Percentiles rank a stretch among this genome's conserved stretches.
Conservation (phyloP, 2,113 vertebrate genomes). For the Colistium nudipinnis region DNA sequence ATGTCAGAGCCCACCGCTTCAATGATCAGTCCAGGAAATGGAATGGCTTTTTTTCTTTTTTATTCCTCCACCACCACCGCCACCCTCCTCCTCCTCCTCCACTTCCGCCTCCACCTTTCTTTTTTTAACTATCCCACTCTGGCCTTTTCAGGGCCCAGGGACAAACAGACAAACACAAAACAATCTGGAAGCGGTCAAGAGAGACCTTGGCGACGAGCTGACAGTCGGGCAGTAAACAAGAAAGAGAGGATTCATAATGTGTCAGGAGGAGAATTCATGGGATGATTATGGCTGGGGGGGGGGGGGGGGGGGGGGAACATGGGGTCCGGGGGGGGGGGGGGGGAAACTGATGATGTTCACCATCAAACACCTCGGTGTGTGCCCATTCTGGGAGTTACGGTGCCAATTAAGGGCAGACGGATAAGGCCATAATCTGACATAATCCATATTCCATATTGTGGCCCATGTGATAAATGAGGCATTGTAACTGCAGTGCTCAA, state of each 20-base stretch:
- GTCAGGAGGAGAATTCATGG: conserved; percentile 43
- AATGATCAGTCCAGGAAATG: conserved; percentile 83
- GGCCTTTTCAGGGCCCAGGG: conserved; percentile 64
- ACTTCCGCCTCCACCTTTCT: too few species aligned
- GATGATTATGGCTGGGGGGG: background rate
- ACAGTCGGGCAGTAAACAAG: conserved; percentile 66
- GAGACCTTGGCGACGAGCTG: conserved; percentile 72
- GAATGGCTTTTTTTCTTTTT: conserved; percentile 62
- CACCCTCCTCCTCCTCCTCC: background rate
- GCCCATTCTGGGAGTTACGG: conserved; percentile 20
- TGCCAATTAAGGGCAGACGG: conserved; percentile 10
- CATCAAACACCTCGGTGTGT: conserved; percentile 8
- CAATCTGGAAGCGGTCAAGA: conserved; percentile 72
- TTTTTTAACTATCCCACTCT: conserved; percentile 61
- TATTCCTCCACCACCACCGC: conserved; percentile 5
- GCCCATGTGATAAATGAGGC: background rate
- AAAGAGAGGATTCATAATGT: conserved; percentile 60
- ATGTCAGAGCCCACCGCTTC: conserved; percentile 77
- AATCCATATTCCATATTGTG: background rate
- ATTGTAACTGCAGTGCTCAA: too few species aligned
- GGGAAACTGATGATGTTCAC: background rate
- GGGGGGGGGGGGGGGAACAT: background rate
- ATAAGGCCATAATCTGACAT: background rate
- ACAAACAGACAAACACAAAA: conserved; percentile 75
- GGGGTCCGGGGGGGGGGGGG: too few species aligned